Evolutionary conservation across 2,888 invertebrate genomes (phyloP), one percentile per base, ranked within the genome.

Genomic region (Drosophila barbarae): DNA sequence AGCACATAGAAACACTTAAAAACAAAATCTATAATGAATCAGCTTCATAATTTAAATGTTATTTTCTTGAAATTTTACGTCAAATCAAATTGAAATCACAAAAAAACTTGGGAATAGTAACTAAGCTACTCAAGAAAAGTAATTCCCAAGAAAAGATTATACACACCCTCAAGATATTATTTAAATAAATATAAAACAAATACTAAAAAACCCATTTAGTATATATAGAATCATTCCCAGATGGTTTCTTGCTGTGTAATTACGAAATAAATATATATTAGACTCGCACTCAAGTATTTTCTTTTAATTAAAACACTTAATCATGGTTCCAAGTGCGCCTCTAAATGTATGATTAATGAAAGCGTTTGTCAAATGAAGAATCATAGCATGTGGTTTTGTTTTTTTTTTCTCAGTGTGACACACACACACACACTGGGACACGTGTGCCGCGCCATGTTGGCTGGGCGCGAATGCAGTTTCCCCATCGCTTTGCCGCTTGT

Each of bases 361-460:
- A 4, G 18, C 18, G 18, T 13, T 30, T 18, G 18, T 2, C 30
- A 18, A 46, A 46, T 18, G 44, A 46, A 46, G 44, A 46, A 46
- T 30, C 18, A 46, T 30, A 46, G 44, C 30, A 30, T 8, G 12
- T 13, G 5, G 30, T 13, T 18, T n/a, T n/a, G 30, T 6, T 7
- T 3, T 41, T 12, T 44, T 46, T 46, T 46, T 46, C 8, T 13
- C 30, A 46, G 46, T 46, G 46, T 39, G 39, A 9, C 44, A 46
- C 51, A 57, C n/a, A 67, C 30, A 67, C n/a, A 36, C 7, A 56
- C 13, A 42, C 21, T 42, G 15, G 47, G 77, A 75, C 76, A 77
- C 77, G 77, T 77, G 77, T 72, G 71, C 69, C 63, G 80, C 77
- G 82, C 83, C 83, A 78, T 71, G 66, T 73, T 82, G 80, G 81